Conservation (phyloP, 2,888 invertebrate genomes). For the Tiphia femorata region DNA sequence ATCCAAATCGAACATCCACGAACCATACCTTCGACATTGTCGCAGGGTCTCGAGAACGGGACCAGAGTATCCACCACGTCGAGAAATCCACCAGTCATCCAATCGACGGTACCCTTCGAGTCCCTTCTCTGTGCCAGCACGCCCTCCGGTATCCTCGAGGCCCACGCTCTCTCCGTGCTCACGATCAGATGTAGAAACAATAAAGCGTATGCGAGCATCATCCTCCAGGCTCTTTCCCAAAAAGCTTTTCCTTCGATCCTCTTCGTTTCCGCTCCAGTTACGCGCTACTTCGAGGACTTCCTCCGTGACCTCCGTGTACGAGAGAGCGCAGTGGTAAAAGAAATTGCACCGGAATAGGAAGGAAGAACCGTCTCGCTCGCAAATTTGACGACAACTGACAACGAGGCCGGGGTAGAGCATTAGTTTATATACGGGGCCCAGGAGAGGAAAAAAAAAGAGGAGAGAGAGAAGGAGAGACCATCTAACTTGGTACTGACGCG, state of each 20-base stretch:
- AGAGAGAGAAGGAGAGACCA: constrained; percentile 55
- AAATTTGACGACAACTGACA: constrained; percentile 59
- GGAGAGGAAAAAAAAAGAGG: constrained; percentile 33
- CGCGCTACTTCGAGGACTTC: too few species aligned
- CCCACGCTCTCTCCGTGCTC: constrained; percentile 32
- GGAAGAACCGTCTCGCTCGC: constrained; percentile 24
- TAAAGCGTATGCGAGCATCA: constrained; percentile 45
- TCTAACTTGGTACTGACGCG: constrained; percentile 64
- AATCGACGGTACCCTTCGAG: constrained; percentile 29
- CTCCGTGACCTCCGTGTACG: too few species aligned
- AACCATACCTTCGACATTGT: constrained; percentile 47
- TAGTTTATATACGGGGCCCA: constrained; percentile 58
- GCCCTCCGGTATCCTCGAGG: too few species aligned
- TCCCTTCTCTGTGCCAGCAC: constrained; percentile 14
- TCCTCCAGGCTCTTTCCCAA: too few species aligned
- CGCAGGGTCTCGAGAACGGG: constrained; percentile 24
- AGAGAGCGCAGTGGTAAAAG: too few species aligned
- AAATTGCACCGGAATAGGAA: too few species aligned
- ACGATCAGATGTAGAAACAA: constrained; percentile 44
- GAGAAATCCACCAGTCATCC: constrained; percentile 48
- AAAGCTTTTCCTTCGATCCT: too few species aligned
- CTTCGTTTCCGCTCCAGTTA: too few species aligned
- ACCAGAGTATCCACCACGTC: constrained; percentile 43
- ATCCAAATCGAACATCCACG: too few species aligned
- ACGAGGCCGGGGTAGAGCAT: constrained; percentile 44